Base-by-base conservation (phyloP, 2,888 invertebrate species). In the Apotomis betuletana region DNA sequence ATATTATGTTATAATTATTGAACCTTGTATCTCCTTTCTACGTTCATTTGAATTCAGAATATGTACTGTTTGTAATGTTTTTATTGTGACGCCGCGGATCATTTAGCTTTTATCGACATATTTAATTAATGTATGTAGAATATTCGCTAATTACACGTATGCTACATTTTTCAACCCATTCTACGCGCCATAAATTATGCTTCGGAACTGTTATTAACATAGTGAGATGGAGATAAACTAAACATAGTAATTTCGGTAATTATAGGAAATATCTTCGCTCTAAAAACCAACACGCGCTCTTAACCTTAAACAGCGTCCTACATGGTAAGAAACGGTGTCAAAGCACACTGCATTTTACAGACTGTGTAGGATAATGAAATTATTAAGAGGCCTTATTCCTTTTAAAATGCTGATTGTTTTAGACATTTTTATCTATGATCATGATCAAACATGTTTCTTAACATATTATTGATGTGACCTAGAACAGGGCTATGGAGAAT, bases 41-140 rank as follows among this genome's bases (percentile, higher is more conserved):
- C 41, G 41, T 41, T 41, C 41, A 6, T 41, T 41, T 41, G 4
- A 41, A 41, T 49, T 49, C 10, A 36, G 0, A 5, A 55, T 46
- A 27, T 27, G 1, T 2, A 64, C 64, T 55, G 64, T 46, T 12
- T 12, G 44, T 8, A n/a, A 36, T 46, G 15, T 27, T 57, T 9
- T 54, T 27, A 46, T 46, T 44, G 27, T 46, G 15, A 15, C 62
- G 41, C 8, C 9, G 15, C 44, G 8, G 52, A 62, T 57, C 57
- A 67, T 67, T 64, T 67, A 41, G 55, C 27, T 55, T 54, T 27
- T 64, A 10, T 67, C 38, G 49, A 61, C 55, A 41, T 71, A 61
- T 67, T 67, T 71, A 51, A 55, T 41, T 27, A 57, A 67, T n/a
- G 8, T 57, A 71, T 65, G 60, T 15, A 54, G 46, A 36, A 13